A percentile compares a stretch with the other conserved stretches of the same genome.
Evolutionary conservation across 1,140 invertebrate genomes (phyloP).

Genomic region (Drosophila sucinea): DNA sequence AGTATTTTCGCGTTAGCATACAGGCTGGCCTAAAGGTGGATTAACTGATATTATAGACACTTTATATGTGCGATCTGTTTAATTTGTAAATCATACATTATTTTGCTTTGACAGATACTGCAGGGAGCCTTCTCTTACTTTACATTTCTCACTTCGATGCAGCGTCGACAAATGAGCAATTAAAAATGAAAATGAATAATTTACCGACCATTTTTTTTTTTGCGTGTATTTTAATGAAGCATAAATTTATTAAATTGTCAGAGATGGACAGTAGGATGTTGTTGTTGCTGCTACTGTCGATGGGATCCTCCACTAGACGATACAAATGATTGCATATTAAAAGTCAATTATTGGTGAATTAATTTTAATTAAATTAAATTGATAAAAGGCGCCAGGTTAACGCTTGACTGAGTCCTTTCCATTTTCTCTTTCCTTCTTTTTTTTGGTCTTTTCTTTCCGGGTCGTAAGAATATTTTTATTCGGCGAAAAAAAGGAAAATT

Average conservation of each 20-base stretch:
- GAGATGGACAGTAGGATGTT: constrained; percentile 8
- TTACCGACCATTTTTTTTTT: neutral
- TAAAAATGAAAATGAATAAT: constrained; percentile 36
- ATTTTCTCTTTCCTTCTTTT: constrained; percentile 7
- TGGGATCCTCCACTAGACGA: constrained; percentile 31
- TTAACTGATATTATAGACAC: neutral
- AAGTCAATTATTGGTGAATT: constrained; percentile 76
- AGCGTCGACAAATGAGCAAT: constrained; percentile 57
- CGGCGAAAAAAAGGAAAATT: constrained; percentile 27
- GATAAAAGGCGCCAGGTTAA: constrained; percentile 58
- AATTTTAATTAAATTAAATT: constrained; percentile 77
- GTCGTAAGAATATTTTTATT: neutral
- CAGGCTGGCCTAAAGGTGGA: constrained; percentile 60
- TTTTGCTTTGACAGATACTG: constrained; percentile 41
- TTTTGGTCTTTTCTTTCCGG: neutral
- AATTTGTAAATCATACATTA: constrained; percentile 1
- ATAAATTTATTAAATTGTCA: constrained; percentile 20
- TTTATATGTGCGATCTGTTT: neutral
- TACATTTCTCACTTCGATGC: constrained; percentile 64
- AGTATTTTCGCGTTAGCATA: constrained; percentile 70
- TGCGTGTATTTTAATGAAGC: constrained; percentile 52
- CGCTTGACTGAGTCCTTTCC: constrained; percentile 50
- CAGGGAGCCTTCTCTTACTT: constrained; percentile 65
- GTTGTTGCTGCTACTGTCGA: constrained; percentile 15
- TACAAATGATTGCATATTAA: constrained; percentile 77